Evolutionary conservation across 2,113 vertebrate genomes (phyloP).

Genomic region (Hippolais icterina): DNA sequence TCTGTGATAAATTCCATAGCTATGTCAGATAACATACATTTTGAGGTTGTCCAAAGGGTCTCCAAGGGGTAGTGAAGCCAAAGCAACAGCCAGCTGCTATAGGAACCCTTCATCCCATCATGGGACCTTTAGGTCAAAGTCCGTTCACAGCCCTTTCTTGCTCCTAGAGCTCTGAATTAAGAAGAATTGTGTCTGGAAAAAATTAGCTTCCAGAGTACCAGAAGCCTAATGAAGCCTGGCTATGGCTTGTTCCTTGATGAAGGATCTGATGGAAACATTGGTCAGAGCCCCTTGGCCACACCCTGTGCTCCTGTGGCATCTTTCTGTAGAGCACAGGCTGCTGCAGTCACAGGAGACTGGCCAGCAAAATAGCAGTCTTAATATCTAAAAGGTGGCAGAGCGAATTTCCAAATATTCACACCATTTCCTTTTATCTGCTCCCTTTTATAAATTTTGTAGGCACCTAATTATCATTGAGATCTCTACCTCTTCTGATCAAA

Average conservation of each 20-base stretch:
- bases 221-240: neutral
- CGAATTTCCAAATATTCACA: neutral
- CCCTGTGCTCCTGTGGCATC: neutral
- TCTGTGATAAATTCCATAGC: neutral
- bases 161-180: neutral
- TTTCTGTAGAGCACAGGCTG: neutral
- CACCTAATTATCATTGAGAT: neutral
- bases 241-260: neutral
- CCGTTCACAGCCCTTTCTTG: neutral
- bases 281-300: neutral
- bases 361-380: neutral
- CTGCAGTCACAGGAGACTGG: neutral
- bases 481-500: neutral
- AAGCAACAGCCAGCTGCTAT: neutral
- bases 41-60: neutral
- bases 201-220: neutral
- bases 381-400: neutral
- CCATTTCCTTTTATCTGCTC: neutral
- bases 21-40: neutral
- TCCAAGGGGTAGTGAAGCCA: neutral
- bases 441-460: neutral
- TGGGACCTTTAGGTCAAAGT: neutral
- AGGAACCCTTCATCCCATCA: neutral
- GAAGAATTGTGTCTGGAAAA: neutral
- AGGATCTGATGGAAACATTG: neutral